Evolutionary conservation across 1,140 invertebrate species (phyloP), one percentile per base, ranked within the genome.

Genomic region (Eumaeus atala): DNA sequence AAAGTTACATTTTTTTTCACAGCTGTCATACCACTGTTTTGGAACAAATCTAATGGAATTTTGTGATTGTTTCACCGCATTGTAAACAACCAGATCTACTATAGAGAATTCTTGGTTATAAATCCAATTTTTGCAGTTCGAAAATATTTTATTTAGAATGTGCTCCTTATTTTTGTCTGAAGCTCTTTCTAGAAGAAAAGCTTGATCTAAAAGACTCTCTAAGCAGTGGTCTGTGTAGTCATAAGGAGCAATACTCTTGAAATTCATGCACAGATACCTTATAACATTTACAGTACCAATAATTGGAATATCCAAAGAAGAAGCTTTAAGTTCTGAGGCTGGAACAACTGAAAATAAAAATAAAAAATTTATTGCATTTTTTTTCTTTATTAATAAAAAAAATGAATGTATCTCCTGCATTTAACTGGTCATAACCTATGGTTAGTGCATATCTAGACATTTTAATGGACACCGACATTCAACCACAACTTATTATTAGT

Each of bases 51-150:
- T 80, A 42, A 60, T 51, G 36, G 61, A 58, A 60, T 62, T 75
- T 54, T 69, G 69, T 62, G 67, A 61, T 66, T 81, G 90, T 76
- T 90, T 92, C 40, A 92, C 77, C 34, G 88, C 75, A 63, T 91
- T 92, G 85, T 89, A 92, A 10, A 85, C 80, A 52, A 91, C 90
- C 47, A 92, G 59, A 78, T 93, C 92, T 18, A 88, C 87, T 60
- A 93, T 86, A 21, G 88, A 87, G 51, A 89, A 85, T 18, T 86
- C 40, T 21, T 69, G 64, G 12, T 64, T 69, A 61, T 73, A 71
- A 59, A 84, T 73, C 80, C 79, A 86, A 11, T 60, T 58, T 21
- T 72, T 70, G 38, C 48, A 44, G 17, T 72, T 51, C 18, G 54
- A 56, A 66, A 79, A 83, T 21, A 85, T 36, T 62, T 76, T 77